Percentiles rank a stretch among this genome's conserved stretches.
phyloP scores from a whole-genome alignment of 1,140 invertebrate genomes.

The Whitmania pigra region DNA sequence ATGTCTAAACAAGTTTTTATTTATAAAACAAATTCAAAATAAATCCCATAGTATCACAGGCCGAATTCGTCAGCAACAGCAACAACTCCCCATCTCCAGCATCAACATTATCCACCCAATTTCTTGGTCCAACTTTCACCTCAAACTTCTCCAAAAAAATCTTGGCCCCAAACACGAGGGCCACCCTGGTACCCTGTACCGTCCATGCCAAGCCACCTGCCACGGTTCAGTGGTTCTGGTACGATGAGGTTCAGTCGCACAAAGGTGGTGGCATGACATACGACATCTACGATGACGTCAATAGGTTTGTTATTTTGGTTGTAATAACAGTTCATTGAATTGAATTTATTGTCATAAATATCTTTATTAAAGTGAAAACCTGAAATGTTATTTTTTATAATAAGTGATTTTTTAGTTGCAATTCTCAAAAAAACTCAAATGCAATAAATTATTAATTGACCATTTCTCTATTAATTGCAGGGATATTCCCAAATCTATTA shows the following conservation, averaged over 20 bases:
- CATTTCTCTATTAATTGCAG: no score
- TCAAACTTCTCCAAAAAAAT: constrained; percentile 1
- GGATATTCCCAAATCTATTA: no score
- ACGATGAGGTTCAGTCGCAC: constrained; percentile 71
- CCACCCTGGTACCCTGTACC: constrained; percentile 78
- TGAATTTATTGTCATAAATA: no score
- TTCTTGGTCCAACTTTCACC: constrained; percentile 15
- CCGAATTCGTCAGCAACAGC: neutral
- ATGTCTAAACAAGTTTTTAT: neutral
- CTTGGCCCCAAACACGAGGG: constrained; percentile 74
- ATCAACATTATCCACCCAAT: neutral
- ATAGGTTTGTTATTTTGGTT: neutral
- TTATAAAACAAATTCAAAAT: neutral
- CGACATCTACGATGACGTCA: neutral
- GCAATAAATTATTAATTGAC: no score
- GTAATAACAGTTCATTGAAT: no score
- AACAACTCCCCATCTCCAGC: neutral
- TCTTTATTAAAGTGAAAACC: no score
- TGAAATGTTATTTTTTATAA: no score
- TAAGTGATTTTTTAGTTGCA: no score
- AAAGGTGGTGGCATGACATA: constrained; percentile 48
- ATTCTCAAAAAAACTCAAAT: no score
- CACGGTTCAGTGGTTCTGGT: constrained; percentile 77
- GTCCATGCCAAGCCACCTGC: constrained; percentile 76
- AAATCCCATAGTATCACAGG: neutral